These are phyloP conservation scores for Oenanthe oenanthe DNA, from an alignment of 2,113 vertebrate species.

Conservation along the genomic window DNA sequence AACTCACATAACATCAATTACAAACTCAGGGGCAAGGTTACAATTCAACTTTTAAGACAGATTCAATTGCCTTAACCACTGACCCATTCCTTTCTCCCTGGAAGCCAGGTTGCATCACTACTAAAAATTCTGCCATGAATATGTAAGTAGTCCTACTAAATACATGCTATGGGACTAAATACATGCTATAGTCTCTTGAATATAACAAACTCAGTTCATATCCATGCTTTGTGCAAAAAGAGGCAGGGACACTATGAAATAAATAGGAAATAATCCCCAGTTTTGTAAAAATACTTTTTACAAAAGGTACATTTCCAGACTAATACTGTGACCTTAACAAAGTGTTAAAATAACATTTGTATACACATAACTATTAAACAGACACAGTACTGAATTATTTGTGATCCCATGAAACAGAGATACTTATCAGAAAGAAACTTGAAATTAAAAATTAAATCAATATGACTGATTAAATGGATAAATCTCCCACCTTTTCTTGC, in stretches of 20 bases:
- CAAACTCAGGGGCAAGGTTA: background rate
- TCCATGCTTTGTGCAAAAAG: background rate
- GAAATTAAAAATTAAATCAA: background rate
- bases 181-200: background rate
- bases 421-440: background rate
- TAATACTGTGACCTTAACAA: background rate
- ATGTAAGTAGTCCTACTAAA: background rate
- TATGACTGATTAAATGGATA: background rate
- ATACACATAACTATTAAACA: background rate
- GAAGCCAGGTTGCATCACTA: background rate
- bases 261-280: background rate
- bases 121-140: background rate
- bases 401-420: background rate
- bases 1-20: background rate
- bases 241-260: background rate
- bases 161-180: background rate
- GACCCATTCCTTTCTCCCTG: background rate
- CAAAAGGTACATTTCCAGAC: background rate
- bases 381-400: background rate
- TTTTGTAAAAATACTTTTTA: background rate
- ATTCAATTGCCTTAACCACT: background rate
- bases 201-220: background rate
- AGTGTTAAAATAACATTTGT: background rate
- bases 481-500: background rate
- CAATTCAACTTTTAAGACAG: background rate